Base-by-base conservation (phyloP, 2,797 vertebrate species). In the Microctenopoma stevenorrisi region DNA sequence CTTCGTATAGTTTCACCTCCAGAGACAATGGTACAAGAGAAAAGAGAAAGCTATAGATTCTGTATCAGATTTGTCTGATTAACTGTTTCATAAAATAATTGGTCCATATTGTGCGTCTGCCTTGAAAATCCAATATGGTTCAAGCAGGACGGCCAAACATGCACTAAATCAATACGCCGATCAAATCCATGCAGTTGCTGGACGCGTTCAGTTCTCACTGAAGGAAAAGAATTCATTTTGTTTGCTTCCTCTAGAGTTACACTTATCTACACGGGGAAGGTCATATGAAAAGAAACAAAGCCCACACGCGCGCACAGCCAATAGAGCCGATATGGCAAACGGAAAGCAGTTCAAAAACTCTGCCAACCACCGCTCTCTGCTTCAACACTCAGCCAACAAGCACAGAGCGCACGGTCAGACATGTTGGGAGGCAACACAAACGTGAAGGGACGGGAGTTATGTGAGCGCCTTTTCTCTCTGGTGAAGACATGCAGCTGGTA, bases 401-500 rank as follows among this genome's bases (percentile, higher is more conserved):
- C 40, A 26, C 51, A 49, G 37, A 47, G 43, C 35, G 0, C 15
- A 25, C 1, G n/a, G 52, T 71, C 65, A 72, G 25, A 77, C 35
- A 35, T 50, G 18, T 22, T 5, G 12, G 28, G 51, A 37, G 59
- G 49, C 62, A 16, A 49, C 11, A 6, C 46, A 37, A 70, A 1
- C 25, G 30, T 35, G 72, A 42, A 40, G 59, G 68, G 66, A 15
- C 8, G 8, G 50, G 49, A 4, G 43, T 55, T 47, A 64, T 37
- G 50, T 2, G n/a, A 64, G n/a, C 40, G 25, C 16, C 26, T 33
- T 53, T 67, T 47, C 55, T 48, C 53, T 57, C 62, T 33, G 66
- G 66, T 79, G 76, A 76, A 79, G 68, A 72, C 65, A 57, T 52
- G 15, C 57, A 72, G 62, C 68, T 67, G 52, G 33, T 40, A 52